phyloP scores from a whole-genome alignment of 2,888 invertebrate species.

The Pelosia muscerda region DNA sequence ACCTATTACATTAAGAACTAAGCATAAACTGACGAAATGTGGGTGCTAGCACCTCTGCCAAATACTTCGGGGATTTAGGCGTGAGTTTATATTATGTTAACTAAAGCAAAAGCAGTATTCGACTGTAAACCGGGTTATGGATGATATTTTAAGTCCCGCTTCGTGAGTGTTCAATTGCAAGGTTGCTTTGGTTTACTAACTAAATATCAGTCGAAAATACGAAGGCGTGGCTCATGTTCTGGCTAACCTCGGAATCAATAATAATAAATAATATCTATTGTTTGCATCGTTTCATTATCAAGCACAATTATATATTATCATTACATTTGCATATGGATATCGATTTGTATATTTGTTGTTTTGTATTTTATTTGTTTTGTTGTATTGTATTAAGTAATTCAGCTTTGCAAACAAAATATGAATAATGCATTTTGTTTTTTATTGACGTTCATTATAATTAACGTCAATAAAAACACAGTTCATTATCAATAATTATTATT shows the following conservation, averaged over 20 bases:
- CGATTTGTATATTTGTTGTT: no score
- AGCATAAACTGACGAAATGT: no score
- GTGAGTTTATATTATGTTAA: constrained; percentile 16
- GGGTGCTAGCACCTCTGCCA: no score
- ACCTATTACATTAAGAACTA: no score
- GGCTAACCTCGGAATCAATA: constrained; percentile 36
- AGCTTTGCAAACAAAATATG: constrained; percentile 26
- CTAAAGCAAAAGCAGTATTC: constrained; percentile 28
- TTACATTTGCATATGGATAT: constrained; percentile 31
- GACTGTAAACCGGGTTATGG: constrained; percentile 38
- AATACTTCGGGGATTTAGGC: no score
- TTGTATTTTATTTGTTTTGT: no score
- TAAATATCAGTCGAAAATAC: constrained; percentile 53
- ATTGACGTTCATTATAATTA: constrained; percentile 45
- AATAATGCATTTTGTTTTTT: constrained; percentile 38
- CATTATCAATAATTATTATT: constrained; percentile 41
- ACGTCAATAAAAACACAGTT: constrained; percentile 38
- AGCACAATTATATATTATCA: constrained; percentile 33
- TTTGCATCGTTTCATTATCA: constrained; percentile 30
- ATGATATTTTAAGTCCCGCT: constrained; percentile 53
- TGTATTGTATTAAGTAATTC: constrained; percentile 29
- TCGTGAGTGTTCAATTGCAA: constrained; percentile 55
- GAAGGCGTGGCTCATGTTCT: constrained; percentile 52
- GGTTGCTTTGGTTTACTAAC: constrained; percentile 57
- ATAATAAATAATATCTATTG: constrained; percentile 28